These are phyloP conservation scores for mouse (Mus musculus) DNA, from an alignment of 2,113 vertebrate genomes.

Conservation along the genomic window GRCm39 chr6:114029501-114030000, in stretches of 20 bases:
- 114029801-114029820: neutral
- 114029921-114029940: neutral
- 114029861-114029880: neutral
- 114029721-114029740: neutral
- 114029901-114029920: neutral
- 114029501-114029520: neutral
- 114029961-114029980: neutral
- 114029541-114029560: neutral
- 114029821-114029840: neutral
- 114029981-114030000: neutral
- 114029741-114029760: neutral
- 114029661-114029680: neutral
- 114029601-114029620: neutral
- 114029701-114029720: neutral
- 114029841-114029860: neutral
- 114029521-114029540: neutral
- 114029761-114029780: neutral
- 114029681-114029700: neutral
- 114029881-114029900: neutral
- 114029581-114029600: neutral
- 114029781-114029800: neutral
- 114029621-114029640: neutral
- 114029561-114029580: neutral
- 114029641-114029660: neutral
- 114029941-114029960: neutral